A percentile compares a stretch with the other conserved stretches of the same genome.
Evolutionary conservation across 2,888 invertebrate genomes (phyloP).

Genomic region (Monopis laevigella): DNA sequence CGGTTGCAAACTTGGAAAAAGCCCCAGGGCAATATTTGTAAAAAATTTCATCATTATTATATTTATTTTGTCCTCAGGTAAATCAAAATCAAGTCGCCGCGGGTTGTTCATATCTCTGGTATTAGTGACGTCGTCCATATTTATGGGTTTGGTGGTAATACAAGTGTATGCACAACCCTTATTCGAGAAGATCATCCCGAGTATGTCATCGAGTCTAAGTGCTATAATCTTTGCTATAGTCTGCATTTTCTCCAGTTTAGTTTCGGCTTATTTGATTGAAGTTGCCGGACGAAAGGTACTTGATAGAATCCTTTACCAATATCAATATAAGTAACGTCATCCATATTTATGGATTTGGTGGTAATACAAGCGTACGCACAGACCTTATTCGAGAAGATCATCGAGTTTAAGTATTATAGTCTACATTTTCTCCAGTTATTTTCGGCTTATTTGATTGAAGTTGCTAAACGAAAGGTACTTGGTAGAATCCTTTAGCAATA

Average conservation of each 20-base stretch:
- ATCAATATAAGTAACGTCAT: constrained; percentile 25
- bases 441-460: constrained; percentile 37
- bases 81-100: constrained; percentile 34
- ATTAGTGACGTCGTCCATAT: constrained; percentile 31
- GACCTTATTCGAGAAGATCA: constrained; percentile 36
- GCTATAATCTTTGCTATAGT: constrained; percentile 33
- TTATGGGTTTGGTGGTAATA: constrained; percentile 41
- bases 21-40: no score
- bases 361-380: constrained; percentile 43
- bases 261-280: constrained; percentile 39
- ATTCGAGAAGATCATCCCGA: constrained; percentile 36
- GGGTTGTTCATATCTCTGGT: constrained; percentile 28
- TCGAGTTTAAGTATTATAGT: constrained; percentile 33
- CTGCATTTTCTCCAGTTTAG: constrained; percentile 27
- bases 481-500: no score
- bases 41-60: no score
- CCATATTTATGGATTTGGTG: constrained; percentile 45
- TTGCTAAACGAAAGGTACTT: no score
- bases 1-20: no score
- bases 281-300: constrained; percentile 38
- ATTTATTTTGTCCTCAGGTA: no score
- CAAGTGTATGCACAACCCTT: constrained; percentile 46
- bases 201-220: constrained; percentile 33
- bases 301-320: neutral
- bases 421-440: constrained; percentile 28